These are phyloP conservation scores for Protodeltote pygarga DNA, from an alignment of 2,888 invertebrate genomes.

Conservation along the genomic window DNA sequence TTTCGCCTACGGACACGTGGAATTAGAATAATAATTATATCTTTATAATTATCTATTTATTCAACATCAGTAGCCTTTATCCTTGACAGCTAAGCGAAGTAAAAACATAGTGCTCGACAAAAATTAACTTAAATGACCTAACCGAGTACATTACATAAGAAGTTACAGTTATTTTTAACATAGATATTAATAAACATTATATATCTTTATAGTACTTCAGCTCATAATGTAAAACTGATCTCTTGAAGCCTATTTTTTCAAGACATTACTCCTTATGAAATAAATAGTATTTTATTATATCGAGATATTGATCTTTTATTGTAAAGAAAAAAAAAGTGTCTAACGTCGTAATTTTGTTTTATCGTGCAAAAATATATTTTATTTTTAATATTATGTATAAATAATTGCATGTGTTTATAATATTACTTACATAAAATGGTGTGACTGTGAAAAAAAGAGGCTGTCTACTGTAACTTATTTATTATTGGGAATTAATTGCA, in stretches of 20 bases:
- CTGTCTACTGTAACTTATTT: conserved; percentile 36
- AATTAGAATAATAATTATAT: conserved; percentile 37
- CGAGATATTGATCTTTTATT: conserved; percentile 26
- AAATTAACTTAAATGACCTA: conserved; percentile 14
- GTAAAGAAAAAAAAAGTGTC: conserved; percentile 22
- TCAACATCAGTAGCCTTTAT: conserved; percentile 32
- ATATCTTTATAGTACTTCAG: conserved; percentile 25
- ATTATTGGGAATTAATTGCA: conserved; percentile 30
- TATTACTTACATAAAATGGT: conserved; percentile 27
- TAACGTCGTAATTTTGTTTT: conserved; percentile 32
- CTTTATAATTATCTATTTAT: conserved; percentile 37
- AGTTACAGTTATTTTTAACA: conserved; percentile 41
- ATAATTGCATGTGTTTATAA: conserved; percentile 38
- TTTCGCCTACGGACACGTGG: conserved; percentile 32
- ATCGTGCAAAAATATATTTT: conserved; percentile 32
- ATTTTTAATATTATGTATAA: conserved; percentile 40
- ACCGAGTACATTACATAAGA: conserved; percentile 29
- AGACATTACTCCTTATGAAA: conserved; percentile 25
- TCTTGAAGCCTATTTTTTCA: conserved; percentile 45
- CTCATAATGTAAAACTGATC: conserved; percentile 37
- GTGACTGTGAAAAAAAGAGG: conserved; percentile 40
- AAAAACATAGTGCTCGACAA: conserved; percentile 35
- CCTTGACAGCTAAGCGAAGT: conserved; percentile 33
- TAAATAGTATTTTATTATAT: conserved; percentile 41
- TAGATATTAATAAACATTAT: conserved; percentile 25